Evolutionary conservation across 2,888 invertebrate species (phyloP).

Genomic region (Salpingus planirostris): DNA sequence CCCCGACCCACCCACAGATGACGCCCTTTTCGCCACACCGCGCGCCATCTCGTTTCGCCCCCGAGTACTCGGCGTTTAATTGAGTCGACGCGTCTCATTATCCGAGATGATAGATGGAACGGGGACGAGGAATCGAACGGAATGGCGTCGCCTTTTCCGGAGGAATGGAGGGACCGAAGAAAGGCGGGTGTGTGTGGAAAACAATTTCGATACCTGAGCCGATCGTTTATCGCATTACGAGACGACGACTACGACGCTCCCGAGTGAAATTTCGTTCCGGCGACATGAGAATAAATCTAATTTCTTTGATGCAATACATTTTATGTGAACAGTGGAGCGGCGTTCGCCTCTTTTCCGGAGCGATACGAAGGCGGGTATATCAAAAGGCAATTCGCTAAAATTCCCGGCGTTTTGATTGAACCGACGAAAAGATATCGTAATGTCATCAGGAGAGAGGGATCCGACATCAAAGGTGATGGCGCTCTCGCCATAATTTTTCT

Average conservation of each 20-base stretch:
- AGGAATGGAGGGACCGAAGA: no score
- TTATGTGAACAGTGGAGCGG: slow-evolving; percentile 10
- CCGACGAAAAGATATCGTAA: slow-evolving; percentile 10
- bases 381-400: slow-evolving; percentile 12
- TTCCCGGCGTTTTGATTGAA: slow-evolving; percentile 10
- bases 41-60: no score
- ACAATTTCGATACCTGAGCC: slow-evolving; percentile 13
- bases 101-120: no score
- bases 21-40: no score
- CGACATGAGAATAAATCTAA: slow-evolving; percentile 26
- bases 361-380: slow-evolving; percentile 2
- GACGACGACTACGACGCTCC: slow-evolving; percentile 1
- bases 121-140: no score
- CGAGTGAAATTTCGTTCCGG: slow-evolving; percentile 13
- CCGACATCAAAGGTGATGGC: no score
- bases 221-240: slow-evolving; percentile 11
- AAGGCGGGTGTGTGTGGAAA: no score
- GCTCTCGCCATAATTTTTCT: no score
- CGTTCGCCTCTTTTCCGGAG: slow-evolving; percentile 6
- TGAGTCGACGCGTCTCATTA: no score
- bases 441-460: slow-evolving; percentile 4
- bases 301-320: slow-evolving; percentile 23
- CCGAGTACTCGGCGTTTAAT: no score
- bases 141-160: no score
- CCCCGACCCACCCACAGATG: no score